A percentile compares a stretch with the other conserved stretches of the same genome.
These are phyloP conservation scores for Oophaga sylvatica DNA, from an alignment of 2,797 vertebrate genomes.

Conservation along the genomic window DNA sequence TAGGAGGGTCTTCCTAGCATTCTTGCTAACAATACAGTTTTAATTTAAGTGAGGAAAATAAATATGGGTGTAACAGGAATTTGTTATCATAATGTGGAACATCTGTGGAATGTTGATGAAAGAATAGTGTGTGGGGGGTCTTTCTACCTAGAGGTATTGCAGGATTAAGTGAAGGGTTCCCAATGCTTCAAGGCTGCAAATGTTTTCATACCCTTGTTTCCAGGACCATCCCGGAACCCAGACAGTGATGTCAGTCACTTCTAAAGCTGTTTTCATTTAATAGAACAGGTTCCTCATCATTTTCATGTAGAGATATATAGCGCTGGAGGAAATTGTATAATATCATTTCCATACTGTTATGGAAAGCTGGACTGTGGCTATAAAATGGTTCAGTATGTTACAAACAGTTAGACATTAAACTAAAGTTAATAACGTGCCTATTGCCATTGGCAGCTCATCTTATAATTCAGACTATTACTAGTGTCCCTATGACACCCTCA, in stretches of 20 bases:
- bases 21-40: not conserved
- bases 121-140: not conserved
- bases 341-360: not conserved
- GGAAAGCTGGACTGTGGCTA: not conserved
- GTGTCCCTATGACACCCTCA: not conserved
- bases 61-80: not conserved
- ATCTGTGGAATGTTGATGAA: slow-evolving; percentile 37
- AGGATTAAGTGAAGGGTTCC: not conserved
- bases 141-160: not conserved
- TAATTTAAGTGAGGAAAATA: slow-evolving; percentile 9
- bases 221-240: not conserved
- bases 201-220: slow-evolving; percentile 13
- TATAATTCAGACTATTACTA: not conserved
- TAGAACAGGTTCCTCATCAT: not conserved
- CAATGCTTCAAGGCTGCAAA: not conserved
- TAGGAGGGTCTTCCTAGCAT: not conserved
- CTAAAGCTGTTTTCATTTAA: slow-evolving; percentile 6
- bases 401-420: not conserved
- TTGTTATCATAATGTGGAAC: slow-evolving; percentile 22
- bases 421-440: not conserved
- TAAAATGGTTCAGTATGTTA: not conserved
- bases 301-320: not conserved
- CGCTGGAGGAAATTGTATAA: not conserved
- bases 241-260: slow-evolving; percentile 4
- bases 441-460: not conserved